These are phyloP conservation scores for Epistrophe grossulariae DNA, from an alignment of 2,888 invertebrate species.

Conservation along the genomic window DNA sequence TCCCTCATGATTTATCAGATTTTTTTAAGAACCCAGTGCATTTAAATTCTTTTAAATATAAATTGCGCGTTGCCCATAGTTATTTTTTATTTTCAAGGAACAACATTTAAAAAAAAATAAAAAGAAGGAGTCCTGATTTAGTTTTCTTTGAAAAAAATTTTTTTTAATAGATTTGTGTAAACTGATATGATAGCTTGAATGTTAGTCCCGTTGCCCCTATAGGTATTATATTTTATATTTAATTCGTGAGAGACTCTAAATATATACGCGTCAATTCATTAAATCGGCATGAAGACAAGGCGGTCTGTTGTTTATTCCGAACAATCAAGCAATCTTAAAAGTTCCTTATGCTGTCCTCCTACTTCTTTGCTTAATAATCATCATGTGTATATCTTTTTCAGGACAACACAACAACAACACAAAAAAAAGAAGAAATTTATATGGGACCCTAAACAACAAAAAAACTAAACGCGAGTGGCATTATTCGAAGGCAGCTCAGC, in stretches of 20 bases:
- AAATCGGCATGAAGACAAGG: slow-evolving; percentile 76
- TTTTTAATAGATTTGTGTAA: slow-evolving; percentile 68
- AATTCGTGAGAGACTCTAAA: slow-evolving; percentile 48
- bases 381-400: slow-evolving; percentile 41
- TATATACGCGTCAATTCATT: slow-evolving; percentile 69
- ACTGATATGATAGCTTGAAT: slow-evolving; percentile 70
- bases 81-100: slow-evolving; percentile 19
- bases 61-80: slow-evolving; percentile 25
- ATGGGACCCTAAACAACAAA: slow-evolving; percentile 48
- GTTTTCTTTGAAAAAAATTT: slow-evolving; percentile 29
- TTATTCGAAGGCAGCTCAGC: slow-evolving; percentile 31
- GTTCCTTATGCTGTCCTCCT: slow-evolving; percentile 72
- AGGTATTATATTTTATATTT: neutral
- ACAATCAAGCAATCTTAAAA: slow-evolving; percentile 75
- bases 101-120: slow-evolving; percentile 21
- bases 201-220: slow-evolving; percentile 70
- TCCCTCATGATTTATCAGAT: slow-evolving; percentile 35
- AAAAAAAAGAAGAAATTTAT: neutral
- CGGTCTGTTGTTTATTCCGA: slow-evolving; percentile 75
- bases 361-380: slow-evolving; percentile 42
- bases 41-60: neutral
- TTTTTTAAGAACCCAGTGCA: slow-evolving; percentile 43
- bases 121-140: slow-evolving; percentile 36
- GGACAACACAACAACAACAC: neutral
- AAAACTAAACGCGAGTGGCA: slow-evolving; percentile 18